These are phyloP conservation scores for Fregetta grallaria DNA, from an alignment of 2,113 vertebrate genomes.

Conservation along the genomic window DNA sequence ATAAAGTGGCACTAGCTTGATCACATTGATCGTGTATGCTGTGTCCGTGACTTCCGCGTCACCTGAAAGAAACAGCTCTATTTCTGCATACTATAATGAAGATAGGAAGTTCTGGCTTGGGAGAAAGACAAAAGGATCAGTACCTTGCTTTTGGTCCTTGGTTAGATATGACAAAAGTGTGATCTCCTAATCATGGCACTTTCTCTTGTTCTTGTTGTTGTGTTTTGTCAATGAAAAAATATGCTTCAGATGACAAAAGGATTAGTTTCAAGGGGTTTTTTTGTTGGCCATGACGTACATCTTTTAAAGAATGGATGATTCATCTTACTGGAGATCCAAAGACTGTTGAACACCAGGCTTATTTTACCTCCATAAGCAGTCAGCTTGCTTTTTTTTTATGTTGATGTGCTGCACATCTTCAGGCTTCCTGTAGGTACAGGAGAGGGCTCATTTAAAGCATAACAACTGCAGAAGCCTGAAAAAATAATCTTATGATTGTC, in stretches of 20 bases:
- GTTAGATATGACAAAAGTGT: neutral
- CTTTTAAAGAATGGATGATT: neutral
- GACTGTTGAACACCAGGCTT: neutral
- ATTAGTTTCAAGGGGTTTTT: neutral
- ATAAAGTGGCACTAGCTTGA: no score
- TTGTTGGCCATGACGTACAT: neutral
- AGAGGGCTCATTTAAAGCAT: neutral
- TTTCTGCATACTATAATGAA: neutral
- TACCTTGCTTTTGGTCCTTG: neutral
- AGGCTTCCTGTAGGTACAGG: neutral
- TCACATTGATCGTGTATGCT: no score
- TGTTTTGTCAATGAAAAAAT: neutral
- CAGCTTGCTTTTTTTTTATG: neutral
- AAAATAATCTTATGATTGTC: neutral
- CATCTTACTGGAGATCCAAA: neutral
- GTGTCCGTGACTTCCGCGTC: no score
- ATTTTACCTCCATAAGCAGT: neutral
- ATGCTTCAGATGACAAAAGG: neutral
- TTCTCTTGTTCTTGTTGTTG: neutral
- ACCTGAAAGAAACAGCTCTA: neutral
- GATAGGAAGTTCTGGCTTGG: neutral
- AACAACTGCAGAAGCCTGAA: neutral
- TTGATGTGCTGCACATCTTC: neutral
- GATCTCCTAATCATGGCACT: neutral
- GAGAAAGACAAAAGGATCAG: neutral